phyloP scores from a whole-genome alignment of 2,113 vertebrate genomes.

The Ochotona princeps region DNA sequence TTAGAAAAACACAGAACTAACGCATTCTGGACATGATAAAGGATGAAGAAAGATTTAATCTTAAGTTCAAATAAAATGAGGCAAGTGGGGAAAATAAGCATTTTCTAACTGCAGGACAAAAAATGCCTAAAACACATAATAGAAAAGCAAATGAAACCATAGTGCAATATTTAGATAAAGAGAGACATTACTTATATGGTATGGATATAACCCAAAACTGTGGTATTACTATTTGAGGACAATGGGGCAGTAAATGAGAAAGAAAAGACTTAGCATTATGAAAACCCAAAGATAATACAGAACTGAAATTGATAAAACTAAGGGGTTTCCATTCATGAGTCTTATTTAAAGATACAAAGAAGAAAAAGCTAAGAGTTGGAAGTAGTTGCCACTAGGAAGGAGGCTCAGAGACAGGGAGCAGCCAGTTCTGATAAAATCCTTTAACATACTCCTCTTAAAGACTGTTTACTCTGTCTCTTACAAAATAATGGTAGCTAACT shows the following conservation, averaged over 20 bases:
- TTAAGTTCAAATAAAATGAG: constrained; percentile 26
- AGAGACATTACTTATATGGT: constrained; percentile 12
- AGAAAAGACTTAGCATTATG: not conserved
- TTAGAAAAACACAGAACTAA: not conserved
- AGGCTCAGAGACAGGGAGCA: not conserved
- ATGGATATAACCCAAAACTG: constrained; percentile 1
- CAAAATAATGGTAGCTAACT: not conserved
- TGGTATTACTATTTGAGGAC: constrained; percentile 17
- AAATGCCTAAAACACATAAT: not conserved
- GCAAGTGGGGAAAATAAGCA: not conserved
- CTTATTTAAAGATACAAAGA: constrained; percentile 17
- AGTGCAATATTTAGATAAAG: not conserved
- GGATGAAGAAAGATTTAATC: constrained; percentile 7
- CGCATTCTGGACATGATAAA: not conserved
- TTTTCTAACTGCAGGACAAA: constrained; percentile 8
- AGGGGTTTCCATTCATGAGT: not conserved
- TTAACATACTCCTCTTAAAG: not conserved
- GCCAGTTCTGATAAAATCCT: not conserved
- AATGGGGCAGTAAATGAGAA: not conserved
- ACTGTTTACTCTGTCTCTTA: not conserved
- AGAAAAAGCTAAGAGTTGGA: not conserved
- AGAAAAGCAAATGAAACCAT: constrained; percentile 27
- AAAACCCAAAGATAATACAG: constrained; percentile 1
- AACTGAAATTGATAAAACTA: constrained; percentile 8
- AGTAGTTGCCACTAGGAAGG: not conserved